phyloP scores from a whole-genome alignment of 2,113 vertebrate genomes.

The human (Homo sapiens) region DNA sequence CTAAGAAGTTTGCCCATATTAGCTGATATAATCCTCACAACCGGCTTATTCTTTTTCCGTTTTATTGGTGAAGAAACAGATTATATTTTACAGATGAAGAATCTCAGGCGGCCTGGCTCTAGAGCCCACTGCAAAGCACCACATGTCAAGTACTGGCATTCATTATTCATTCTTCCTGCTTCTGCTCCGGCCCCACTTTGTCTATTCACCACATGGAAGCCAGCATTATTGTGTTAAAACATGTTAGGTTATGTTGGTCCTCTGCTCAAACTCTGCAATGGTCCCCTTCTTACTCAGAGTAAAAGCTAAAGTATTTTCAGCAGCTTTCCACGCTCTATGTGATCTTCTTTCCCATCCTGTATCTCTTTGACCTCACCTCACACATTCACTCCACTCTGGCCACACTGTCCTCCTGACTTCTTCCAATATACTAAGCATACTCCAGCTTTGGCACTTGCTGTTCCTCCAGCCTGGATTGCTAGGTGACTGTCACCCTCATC shows the following conservation, averaged over 20 bases:
- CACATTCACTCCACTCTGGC: not conserved
- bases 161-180: not conserved
- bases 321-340: rapidly evolving
- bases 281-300: not conserved
- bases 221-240: not conserved
- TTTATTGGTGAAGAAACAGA: not conserved
- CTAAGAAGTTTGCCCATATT: not conserved
- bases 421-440: not conserved
- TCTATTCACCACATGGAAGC: not conserved
- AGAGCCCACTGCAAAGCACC: not conserved
- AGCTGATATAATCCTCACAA: not conserved
- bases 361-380: too few relatives aligned
- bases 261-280: not conserved
- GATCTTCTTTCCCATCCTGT: not conserved
- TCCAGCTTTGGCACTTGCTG: not conserved
- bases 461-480: not conserved
- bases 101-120: not conserved
- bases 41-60: not conserved
- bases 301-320: not conserved
- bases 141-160: not conserved
- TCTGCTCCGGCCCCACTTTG: not conserved
- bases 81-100: not conserved
- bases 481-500: not conserved
- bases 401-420: not conserved
- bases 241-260: not conserved